These are phyloP conservation scores for Acromyrmex heyeri DNA, from an alignment of 1,140 invertebrate genomes.

Conservation along the genomic window DNA sequence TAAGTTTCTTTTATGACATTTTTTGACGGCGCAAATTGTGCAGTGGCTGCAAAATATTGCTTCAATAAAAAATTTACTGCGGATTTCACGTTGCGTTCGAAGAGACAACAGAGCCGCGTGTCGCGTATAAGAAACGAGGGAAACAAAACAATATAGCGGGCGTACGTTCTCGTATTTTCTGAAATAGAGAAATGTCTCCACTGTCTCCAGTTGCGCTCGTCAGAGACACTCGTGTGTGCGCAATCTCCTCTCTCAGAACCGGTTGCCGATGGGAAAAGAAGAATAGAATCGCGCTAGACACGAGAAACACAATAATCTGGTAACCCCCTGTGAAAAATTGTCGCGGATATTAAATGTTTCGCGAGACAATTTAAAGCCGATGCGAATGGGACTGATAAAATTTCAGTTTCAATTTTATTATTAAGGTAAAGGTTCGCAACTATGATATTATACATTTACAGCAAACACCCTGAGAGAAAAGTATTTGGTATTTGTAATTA, in stretches of 20 bases:
- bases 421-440: not conserved
- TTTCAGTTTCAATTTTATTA: not conserved
- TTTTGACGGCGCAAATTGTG: conserved; percentile 1
- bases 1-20: conserved; percentile 9
- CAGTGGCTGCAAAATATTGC: conserved; percentile 21
- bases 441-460: not conserved
- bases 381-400: not conserved
- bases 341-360: conserved; percentile 37
- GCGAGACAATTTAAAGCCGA: not conserved
- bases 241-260: conserved; percentile 38
- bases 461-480: too few relatives aligned
- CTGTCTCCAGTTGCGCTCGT: not conserved
- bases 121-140: not conserved
- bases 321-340: conserved; percentile 48
- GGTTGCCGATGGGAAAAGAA: conserved; percentile 51
- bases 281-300: not conserved
- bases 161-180: conserved; percentile 51
- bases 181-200: conserved; percentile 40
- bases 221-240: conserved; percentile 3
- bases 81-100: conserved; percentile 23
- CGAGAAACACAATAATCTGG: conserved; percentile 13
- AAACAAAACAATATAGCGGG: conserved; percentile 23
- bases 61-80: conserved; percentile 45
- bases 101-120: not conserved
- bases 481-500: too few relatives aligned